Evolutionary conservation across 1,140 invertebrate species (phyloP).

Genomic region (Drosophila navojoa): DNA sequence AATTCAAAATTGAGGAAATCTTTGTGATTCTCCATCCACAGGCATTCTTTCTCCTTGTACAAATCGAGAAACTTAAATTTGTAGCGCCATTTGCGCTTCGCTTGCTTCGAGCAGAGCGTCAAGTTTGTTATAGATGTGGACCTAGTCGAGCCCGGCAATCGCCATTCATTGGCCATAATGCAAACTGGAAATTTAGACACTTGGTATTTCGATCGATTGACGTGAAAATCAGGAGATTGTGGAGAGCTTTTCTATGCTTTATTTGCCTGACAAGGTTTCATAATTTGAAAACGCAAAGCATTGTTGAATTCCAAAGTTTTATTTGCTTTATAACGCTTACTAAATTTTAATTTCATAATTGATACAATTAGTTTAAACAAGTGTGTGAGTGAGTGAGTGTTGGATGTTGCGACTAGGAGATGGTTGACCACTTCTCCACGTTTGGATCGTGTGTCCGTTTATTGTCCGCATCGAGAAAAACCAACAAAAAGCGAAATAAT

Average conservation of each 20-base stretch:
- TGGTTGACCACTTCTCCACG: not conserved
- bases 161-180: not conserved
- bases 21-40: slow-evolving; percentile 59
- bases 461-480: slow-evolving; percentile 58
- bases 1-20: slow-evolving; percentile 52
- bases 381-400: slow-evolving; percentile 12
- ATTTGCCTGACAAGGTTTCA: slow-evolving; percentile 39
- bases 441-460: slow-evolving; percentile 30
- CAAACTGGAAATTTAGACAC: not conserved
- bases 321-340: slow-evolving; percentile 27
- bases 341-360: slow-evolving; percentile 60
- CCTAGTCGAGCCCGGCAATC: not conserved
- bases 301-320: slow-evolving; percentile 12
- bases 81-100: not conserved
- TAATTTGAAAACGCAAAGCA: slow-evolving; percentile 40
- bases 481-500: not conserved
- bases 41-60: slow-evolving; percentile 48
- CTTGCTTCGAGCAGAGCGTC: not conserved
- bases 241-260: slow-evolving; percentile 11
- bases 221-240: not conserved
- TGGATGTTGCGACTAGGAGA: not conserved
- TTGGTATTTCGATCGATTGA: not conserved
- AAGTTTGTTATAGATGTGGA: not conserved
- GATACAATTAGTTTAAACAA: slow-evolving; percentile 68
- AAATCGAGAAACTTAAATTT: slow-evolving; percentile 55